Conservation (phyloP, 2,888 invertebrate species). For the Helobdella robusta region DNA sequence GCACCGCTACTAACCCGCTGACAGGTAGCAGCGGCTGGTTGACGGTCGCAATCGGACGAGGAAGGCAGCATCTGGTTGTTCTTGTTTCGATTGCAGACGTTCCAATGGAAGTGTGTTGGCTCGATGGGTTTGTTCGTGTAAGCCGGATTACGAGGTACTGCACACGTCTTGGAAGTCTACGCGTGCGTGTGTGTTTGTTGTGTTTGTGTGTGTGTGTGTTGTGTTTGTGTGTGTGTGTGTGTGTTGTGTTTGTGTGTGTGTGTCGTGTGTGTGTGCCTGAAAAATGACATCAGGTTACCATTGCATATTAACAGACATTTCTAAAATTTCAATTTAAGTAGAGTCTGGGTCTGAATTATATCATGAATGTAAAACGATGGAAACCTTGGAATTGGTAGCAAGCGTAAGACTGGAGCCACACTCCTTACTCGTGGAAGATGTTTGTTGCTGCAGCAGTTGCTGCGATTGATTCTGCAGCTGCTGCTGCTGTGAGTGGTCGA, state of each 20-base stretch:
- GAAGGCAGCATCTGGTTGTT: neutral
- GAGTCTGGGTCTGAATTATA: too few species aligned
- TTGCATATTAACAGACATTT: too few species aligned
- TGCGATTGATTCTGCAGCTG: neutral
- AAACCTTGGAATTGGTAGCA: too few species aligned
- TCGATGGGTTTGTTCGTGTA: slow-evolving; percentile 25
- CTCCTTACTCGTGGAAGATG: slow-evolving; percentile 10
- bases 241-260: too few species aligned
- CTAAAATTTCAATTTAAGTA: too few species aligned
- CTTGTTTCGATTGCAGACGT: slow-evolving; percentile 17
- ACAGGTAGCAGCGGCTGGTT: neutral
- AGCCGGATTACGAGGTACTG: neutral
- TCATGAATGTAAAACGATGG: too few species aligned
- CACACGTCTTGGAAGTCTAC: too few species aligned
- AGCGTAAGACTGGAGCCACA: slow-evolving; percentile 11
- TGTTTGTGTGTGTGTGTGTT: too few species aligned
- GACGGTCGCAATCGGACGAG: neutral
- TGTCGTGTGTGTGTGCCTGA: too few species aligned
- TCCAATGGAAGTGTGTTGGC: slow-evolving; percentile 37
- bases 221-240: too few species aligned
- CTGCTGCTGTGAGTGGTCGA: slow-evolving; percentile 3
- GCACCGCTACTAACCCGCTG: neutral
- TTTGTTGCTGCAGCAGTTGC: neutral
- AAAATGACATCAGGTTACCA: too few species aligned
- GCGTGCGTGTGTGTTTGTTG: too few species aligned